Percentiles rank a stretch among this genome's conserved stretches.
These are phyloP conservation scores for Trachymyrmex septentrionalis DNA, from an alignment of 1,140 invertebrate species.

Conservation along the genomic window DNA sequence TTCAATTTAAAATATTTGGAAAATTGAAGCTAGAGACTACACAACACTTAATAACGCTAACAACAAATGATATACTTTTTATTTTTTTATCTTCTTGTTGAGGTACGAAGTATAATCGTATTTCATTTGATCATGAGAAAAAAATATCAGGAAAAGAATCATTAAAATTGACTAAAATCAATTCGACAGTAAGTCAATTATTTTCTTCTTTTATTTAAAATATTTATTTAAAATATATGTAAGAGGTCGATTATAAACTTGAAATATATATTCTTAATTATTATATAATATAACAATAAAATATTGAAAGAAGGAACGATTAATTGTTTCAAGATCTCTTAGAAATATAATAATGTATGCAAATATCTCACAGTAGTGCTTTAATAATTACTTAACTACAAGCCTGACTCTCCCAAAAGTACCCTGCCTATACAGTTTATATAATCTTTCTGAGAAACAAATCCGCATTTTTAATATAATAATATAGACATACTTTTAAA, in stretches of 20 bases:
- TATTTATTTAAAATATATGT: not conserved
- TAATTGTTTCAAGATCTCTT: slow-evolving; percentile 5
- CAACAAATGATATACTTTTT: not conserved
- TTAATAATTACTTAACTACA: slow-evolving; percentile 20
- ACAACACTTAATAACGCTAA: not conserved
- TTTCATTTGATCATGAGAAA: not conserved
- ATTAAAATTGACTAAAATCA: not conserved
- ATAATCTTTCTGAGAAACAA: slow-evolving; percentile 19
- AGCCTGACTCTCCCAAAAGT: not conserved
- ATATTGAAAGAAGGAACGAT: slow-evolving; percentile 23
- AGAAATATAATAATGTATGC: slow-evolving; percentile 4
- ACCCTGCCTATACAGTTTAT: not conserved
- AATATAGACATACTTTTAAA: not conserved
- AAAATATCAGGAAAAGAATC: not conserved
- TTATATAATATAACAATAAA: not conserved
- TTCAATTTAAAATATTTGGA: slow-evolving; percentile 7
- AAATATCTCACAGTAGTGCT: slow-evolving; percentile 6
- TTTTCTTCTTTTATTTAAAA: slow-evolving; percentile 25
- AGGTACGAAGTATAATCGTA: not conserved
- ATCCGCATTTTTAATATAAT: not conserved
- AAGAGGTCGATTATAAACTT: not conserved
- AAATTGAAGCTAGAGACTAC: not conserved
- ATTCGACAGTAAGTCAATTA: not conserved
- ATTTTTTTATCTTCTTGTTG: not conserved
- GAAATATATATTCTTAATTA: slow-evolving; percentile 2